Percentiles rank a stretch among this genome's conserved stretches.
Conservation (phyloP, 2,113 vertebrate species). For the Aspidoscelis tigris region DNA sequence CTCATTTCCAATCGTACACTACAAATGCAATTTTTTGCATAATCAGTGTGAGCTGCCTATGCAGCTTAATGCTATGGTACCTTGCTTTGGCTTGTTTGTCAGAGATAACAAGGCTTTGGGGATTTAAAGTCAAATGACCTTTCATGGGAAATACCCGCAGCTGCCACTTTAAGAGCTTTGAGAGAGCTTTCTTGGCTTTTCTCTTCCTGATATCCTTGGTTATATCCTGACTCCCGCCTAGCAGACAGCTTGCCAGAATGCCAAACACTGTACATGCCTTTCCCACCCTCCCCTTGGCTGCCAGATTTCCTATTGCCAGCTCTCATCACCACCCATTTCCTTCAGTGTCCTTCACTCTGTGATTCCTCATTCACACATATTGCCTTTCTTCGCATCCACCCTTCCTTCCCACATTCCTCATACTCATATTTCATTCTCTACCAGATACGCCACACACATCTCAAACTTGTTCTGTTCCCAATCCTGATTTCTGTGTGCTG, state of each 20-base stretch:
- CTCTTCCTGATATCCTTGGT: neutral
- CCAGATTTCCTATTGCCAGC: neutral
- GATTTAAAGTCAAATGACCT: conserved; percentile 2
- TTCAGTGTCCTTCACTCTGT: neutral
- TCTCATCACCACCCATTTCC: neutral
- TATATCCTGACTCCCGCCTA: neutral
- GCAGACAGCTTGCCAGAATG: neutral
- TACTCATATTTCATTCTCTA: neutral
- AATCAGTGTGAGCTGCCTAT: neutral
- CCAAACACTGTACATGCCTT: neutral
- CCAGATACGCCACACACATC: neutral
- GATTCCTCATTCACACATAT: conserved; percentile 1
- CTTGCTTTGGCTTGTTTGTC: neutral
- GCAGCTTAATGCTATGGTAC: neutral
- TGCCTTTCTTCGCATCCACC: neutral
- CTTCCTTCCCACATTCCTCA: neutral
- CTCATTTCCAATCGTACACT: neutral
- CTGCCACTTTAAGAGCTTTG: conserved; percentile 3
- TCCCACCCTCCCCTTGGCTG: neutral
- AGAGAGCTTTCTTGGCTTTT: conserved; percentile 12
- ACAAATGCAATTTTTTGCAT: conserved; percentile 1
- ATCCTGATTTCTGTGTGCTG: neutral
- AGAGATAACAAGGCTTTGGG: conserved; percentile 10
- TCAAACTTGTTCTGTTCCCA: neutral
- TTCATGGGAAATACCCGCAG: conserved; percentile 14